Evolutionary conservation across 2,113 vertebrate genomes (phyloP).

Genomic region (Eolophus roseicapilla): DNA sequence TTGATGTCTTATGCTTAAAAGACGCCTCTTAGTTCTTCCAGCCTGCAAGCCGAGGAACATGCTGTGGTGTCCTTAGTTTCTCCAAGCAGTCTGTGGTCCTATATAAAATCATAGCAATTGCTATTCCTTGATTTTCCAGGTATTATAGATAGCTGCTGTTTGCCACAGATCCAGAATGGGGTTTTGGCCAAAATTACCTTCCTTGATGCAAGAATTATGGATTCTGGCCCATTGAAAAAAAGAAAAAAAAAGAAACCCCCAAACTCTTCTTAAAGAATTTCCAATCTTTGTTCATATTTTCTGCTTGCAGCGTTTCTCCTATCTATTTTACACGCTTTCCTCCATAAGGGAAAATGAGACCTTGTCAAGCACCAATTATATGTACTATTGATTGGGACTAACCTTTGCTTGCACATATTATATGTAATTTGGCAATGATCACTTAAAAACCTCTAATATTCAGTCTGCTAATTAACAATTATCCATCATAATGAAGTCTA

Average conservation of each 20-base stretch:
- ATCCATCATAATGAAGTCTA: constrained; percentile 50
- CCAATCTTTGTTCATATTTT: background rate
- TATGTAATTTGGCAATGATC: constrained; percentile 52
- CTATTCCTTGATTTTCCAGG: background rate
- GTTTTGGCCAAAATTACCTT: background rate
- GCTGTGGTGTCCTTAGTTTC: background rate
- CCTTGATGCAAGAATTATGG: background rate
- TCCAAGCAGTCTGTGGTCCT: background rate
- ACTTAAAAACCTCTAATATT: constrained; percentile 36
- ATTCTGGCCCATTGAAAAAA: background rate
- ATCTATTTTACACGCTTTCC: background rate
- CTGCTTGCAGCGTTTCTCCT: background rate
- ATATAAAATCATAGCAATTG: background rate
- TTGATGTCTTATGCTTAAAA: background rate
- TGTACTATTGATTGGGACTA: constrained; percentile 34
- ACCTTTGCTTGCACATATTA: constrained; percentile 57
- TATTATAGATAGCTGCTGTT: background rate
- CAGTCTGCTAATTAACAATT: constrained; percentile 56
- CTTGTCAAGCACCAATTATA: constrained; percentile 36
- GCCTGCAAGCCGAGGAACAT: background rate
- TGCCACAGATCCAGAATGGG: background rate
- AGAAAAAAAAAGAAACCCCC: background rate
- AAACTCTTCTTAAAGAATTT: background rate
- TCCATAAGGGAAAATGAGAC: constrained; percentile 3
- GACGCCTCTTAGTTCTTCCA: background rate